Base-by-base conservation (phyloP, 2,113 vertebrate genomes). In the Lutjanus erythropterus region DNA sequence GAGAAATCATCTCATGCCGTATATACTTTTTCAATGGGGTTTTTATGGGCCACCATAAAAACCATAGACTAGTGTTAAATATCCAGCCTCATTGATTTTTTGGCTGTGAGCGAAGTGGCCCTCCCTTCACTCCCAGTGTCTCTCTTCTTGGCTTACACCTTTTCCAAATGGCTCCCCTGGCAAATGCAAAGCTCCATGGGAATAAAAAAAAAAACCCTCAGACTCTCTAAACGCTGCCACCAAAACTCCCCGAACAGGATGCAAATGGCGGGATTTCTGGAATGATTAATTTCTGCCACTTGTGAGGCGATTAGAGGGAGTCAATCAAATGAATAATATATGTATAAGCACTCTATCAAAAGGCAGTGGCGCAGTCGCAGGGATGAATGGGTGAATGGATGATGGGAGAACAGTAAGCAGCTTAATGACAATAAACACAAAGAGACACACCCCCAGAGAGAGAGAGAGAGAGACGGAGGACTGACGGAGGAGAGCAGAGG, bases 311-410 rank as follows among this genome's bases (percentile, higher is more conserved):
- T 92, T 90, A 92, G 58, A 46, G n/a, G 50, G 60, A 93, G 86
- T 88, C 91, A 89, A 89, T 93, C 90, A 88, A 83, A 92, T 92
- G 84, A 93, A 93, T 92, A 91, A 91, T 89, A 86, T 84, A 91
- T 90, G 78, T 78, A 69, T 55, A 59, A 79, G 83, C 11, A 11
- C 71, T 87, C 75, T 66, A 73, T 90, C 86, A 87, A 69, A 83
- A 80, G 55, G 75, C 79, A 59, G 82, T 10, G 60, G 78, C 44
- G 55, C 70, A 49, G 78, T 68, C 52, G 18, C 18, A 44, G 66
- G 65, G 71, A 67, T 55, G 75, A 70, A 68, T 21, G 44, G 78
- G 69, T 75, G 77, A 81, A 64, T n/a, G 47, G 78, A 72, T 76
- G 80, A 80, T 3, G 72, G 62, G 61, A 67, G 75, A 80, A 79